Base-by-base conservation (phyloP, 2,113 vertebrate genomes). In the Microcebus tavaratra region DNA sequence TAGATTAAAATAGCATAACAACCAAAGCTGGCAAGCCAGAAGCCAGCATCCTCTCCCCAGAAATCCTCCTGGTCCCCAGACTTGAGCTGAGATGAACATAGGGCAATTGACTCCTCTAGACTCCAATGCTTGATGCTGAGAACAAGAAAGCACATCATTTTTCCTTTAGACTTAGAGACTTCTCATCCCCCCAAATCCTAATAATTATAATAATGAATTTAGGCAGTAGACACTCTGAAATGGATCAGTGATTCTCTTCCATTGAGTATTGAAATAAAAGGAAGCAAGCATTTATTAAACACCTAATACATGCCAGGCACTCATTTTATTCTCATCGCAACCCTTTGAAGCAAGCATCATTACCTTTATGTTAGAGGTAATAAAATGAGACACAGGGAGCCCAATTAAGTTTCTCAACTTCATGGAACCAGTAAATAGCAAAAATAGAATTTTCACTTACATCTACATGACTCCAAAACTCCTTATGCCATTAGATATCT, bases 371-470 rank as follows among this genome's bases (percentile, higher is more conserved):
- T 72, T 68, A 92, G 42, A 82, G 27, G 72, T 94, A 13, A 67
- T 90, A 93, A 96, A 96, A 68, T 70, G 34, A 81, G 45, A 55
- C 45, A 78, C 17, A 70, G 21, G 72, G 48, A 87, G 21, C 9
- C 55, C 88, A 94, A 61, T 85, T 63, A 94, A 91, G 31, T 86
- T 86, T 93, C 48, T 91, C 45, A 89, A 97, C 90, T 27, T 82
- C 4, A 18, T 86, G 21, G 0, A 73, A 65, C 34, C 39, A 91
- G 34, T 85, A 96, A 88, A 82, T 45, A 90, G 78, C 25, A 93
- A 12, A 96, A 93, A 23, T 73, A 10, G n/a, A 61, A 6, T 59
- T 92, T 94, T 11, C 45, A 36, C 8, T 48, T 67, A 57, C 4
- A 89, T 65, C 31, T 70, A 48, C 18, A 48, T 82, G n/a, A 68